Conservation (phyloP, 1,140 invertebrate genomes). For the Drosophila funebris region DNA sequence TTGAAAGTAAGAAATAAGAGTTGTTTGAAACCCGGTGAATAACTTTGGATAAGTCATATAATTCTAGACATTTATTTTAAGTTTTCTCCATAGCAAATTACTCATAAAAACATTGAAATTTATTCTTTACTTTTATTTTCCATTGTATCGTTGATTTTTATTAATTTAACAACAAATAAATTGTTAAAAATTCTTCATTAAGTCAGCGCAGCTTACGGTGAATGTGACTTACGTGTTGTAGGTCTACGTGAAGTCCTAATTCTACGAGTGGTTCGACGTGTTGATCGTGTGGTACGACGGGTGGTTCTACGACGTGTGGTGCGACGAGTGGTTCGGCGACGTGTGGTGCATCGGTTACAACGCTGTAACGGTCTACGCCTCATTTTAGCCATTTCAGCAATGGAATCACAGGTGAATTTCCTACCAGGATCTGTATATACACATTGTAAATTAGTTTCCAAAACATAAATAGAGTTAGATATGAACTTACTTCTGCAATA, state of each 20-base stretch:
- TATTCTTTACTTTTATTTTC: neutral
- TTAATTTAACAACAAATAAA: neutral
- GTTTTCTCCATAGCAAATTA: neutral
- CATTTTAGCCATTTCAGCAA: conserved; percentile 16
- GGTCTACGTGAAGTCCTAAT: no score
- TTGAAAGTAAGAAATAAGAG: no score
- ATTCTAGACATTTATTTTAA: no score
- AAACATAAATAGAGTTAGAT: neutral
- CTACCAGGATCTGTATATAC: conserved; percentile 4
- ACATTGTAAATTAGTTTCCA: neutral
- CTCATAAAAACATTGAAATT: neutral
- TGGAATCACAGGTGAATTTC: neutral
- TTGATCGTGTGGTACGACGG: neutral
- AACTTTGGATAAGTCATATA: no score
- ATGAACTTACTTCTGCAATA: conserved; percentile 21
- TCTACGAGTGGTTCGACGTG: neutral
- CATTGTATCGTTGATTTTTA: neutral
- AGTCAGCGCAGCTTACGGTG: neutral
- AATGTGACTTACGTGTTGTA: neutral
- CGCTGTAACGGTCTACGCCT: neutral
- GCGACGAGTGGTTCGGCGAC: neutral
- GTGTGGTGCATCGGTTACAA: neutral
- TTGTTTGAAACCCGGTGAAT: no score
- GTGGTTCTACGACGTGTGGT: neutral
- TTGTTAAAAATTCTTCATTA: no score